phyloP scores from a whole-genome alignment of 2,113 vertebrate species.

The Crotophaga sulcirostris region DNA sequence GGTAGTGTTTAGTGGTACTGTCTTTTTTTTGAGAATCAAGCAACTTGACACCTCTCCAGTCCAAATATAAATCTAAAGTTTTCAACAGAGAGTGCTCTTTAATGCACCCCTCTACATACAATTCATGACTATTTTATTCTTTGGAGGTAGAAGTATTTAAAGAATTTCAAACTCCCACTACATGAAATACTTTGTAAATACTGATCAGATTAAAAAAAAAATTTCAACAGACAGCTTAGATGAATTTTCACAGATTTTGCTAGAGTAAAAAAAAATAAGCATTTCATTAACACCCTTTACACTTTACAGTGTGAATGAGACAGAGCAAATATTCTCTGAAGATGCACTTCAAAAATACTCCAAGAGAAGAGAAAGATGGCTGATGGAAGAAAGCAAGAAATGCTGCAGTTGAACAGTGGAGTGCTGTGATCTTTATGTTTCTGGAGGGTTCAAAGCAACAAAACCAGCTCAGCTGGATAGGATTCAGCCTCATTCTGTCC shows the following conservation, averaged over 20 bases:
- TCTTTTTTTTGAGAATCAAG: background rate
- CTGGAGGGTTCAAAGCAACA: background rate
- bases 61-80: background rate
- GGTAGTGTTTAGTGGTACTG: background rate
- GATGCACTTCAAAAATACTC: background rate
- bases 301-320: background rate
- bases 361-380: background rate
- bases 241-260: background rate
- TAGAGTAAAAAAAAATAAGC: background rate
- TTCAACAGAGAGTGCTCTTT: background rate
- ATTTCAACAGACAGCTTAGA: background rate
- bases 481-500: background rate
- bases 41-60: background rate
- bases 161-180: background rate
- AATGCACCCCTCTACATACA: background rate
- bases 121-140: background rate
- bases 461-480: background rate
- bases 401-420: background rate
- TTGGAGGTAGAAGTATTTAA: background rate
- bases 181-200: background rate
- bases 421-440: background rate
- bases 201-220: background rate
- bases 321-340: conserved; percentile 1
- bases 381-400: background rate
- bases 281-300: conserved; percentile 4